These are phyloP conservation scores for Furnarius figulus DNA, from an alignment of 2,113 vertebrate genomes.

Conservation along the genomic window DNA sequence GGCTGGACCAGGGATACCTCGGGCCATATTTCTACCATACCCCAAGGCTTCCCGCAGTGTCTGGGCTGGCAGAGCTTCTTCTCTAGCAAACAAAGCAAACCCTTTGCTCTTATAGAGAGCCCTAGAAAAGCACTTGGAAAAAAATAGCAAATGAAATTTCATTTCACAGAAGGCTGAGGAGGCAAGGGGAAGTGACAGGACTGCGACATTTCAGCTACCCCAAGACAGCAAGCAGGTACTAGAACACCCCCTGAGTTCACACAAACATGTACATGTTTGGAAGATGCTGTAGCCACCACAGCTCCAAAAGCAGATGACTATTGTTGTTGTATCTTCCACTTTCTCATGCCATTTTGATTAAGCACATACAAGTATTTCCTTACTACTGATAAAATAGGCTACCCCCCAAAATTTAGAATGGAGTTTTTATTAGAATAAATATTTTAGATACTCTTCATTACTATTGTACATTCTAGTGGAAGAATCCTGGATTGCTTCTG, in stretches of 20 bases:
- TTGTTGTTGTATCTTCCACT: background rate
- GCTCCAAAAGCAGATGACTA: background rate
- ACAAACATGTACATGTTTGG: rapidly evolving
- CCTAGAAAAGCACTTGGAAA: background rate
- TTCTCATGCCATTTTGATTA: background rate
- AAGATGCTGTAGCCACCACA: background rate
- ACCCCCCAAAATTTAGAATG: background rate
- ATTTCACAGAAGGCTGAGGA: background rate
- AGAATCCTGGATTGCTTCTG: background rate
- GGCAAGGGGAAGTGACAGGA: background rate
- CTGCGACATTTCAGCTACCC: background rate
- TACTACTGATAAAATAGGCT: background rate
- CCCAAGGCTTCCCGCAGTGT: background rate
- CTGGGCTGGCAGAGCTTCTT: background rate
- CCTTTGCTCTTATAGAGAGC: background rate
- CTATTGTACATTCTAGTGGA: background rate
- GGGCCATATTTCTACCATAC: background rate
- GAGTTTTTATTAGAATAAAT: background rate
- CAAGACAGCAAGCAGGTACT: background rate
- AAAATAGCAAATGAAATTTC: background rate
- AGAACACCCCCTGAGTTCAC: background rate
- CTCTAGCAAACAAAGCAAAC: background rate
- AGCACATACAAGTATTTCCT: background rate
- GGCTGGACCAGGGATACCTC: background rate
- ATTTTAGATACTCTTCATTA: background rate